Base-by-base conservation (phyloP, 2,888 invertebrate species). In the Latrodectus elegans region DNA sequence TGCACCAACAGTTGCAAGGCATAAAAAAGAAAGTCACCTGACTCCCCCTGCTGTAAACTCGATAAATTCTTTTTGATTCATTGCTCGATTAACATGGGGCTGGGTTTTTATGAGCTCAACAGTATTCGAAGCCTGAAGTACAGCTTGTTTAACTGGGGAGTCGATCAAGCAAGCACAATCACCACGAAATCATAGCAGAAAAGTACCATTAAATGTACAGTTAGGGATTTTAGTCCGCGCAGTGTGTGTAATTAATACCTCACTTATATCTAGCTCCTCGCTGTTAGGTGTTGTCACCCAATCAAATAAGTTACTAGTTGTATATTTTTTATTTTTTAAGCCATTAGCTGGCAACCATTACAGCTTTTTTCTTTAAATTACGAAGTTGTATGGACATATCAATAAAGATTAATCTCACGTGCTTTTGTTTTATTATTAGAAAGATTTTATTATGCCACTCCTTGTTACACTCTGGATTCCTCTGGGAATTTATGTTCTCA, bases 21-120 rank as follows among this genome's bases (percentile, higher is more conserved):
- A n/a, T 9, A n/a, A 53, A 52, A 49, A 71, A 26, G 22, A 55
- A 55, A 60, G n/a, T 15, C n/a, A 68, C 38, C 78, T 15, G 22
- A 67, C 15, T 1, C 70, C 38, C 68, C 52, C 72, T 64, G 55
- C 38, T 72, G 64, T 80, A 53, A 67, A 74, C 67, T 38, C 22
- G 52, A 55, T 74, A 51, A 65, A 53, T 38, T 81, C n/a, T 64
- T 26, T 74, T 67, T 72, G 73, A 53, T 79, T 64, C 79, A 79
- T 79, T 38, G 71, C 51, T 79, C 49, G 55, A 60, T 79, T 79
- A 79, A 79, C 71, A n/a, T 49, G 38, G 53, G 60, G 14, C 22
- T 60, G 10, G n/a, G 49, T 51, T 71, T 77, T 79, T 71, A 79
- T 60, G 79, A 70, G 79, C 17, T 49, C n/a, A 15, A 79, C n/a